Conservation (phyloP, 2,113 vertebrate genomes). For the Pristiophorus japonicus region DNA sequence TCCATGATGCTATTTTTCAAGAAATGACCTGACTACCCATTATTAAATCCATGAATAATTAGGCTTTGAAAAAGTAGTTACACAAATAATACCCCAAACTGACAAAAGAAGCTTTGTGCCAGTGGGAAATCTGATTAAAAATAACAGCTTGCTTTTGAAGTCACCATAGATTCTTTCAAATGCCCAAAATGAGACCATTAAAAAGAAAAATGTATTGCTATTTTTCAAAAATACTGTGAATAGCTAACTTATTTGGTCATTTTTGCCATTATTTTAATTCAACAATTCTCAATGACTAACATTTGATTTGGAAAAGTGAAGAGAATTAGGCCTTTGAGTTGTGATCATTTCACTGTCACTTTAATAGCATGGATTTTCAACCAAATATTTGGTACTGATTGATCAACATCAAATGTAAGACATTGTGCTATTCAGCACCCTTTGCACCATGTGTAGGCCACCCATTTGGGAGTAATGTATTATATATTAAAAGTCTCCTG, state of each 20-base stretch:
- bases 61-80: slow-evolving; percentile 44
- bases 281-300: not conserved
- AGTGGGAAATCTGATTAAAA: slow-evolving; percentile 34
- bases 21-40: slow-evolving; percentile 43
- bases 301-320: not conserved
- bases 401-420: not conserved
- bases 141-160: not conserved
- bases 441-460: not conserved
- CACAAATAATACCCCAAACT: slow-evolving; percentile 42
- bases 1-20: slow-evolving; percentile 36
- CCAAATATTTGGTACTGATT: not conserved
- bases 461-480: not conserved
- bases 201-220: not conserved
- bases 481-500: not conserved
- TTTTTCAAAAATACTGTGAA: not conserved
- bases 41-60: slow-evolving; percentile 49
- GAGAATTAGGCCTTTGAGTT: not conserved
- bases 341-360: not conserved
- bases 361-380: not conserved
- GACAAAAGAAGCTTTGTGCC: slow-evolving; percentile 45
- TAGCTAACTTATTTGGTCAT: not conserved
- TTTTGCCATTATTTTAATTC: not conserved
- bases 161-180: not conserved
- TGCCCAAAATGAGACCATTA: not conserved
- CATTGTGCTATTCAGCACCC: not conserved